Evolutionary conservation across 2,113 vertebrate genomes (phyloP).

Genomic region (Hippolais icterina): DNA sequence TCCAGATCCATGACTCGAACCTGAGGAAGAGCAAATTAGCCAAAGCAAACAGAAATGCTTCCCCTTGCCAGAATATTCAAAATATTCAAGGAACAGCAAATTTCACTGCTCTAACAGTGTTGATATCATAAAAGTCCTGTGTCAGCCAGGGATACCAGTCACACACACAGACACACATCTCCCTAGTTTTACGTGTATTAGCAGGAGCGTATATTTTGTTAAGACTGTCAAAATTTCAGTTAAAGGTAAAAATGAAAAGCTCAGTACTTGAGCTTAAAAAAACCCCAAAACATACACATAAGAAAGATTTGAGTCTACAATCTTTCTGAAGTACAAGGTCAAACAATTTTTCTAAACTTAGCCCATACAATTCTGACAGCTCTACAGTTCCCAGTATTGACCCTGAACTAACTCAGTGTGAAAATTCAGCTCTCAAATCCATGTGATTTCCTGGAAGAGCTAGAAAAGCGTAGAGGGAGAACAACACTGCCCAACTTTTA

Average conservation of each 20-base stretch:
- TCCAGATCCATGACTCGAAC: constrained; percentile 85
- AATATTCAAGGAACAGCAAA: not conserved
- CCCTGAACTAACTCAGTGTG: not conserved
- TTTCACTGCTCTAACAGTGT: not conserved
- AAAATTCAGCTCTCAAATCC: not conserved
- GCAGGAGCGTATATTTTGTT: not conserved
- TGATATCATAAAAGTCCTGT: not conserved
- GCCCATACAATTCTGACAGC: not conserved
- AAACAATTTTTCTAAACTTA: not conserved
- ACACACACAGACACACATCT: not conserved
- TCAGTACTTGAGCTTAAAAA: not conserved
- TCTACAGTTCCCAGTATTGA: not conserved
- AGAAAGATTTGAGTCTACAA: not conserved
- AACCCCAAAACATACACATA: not conserved
- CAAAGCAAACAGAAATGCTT: not conserved
- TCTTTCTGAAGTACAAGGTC: not conserved
- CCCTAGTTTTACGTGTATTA: not conserved
- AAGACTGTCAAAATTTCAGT: not conserved
- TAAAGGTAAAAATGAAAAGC: not conserved
- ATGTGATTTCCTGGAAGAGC: not conserved
- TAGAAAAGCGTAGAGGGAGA: not conserved
- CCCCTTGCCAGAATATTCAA: not conserved
- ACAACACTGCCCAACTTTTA: not conserved
- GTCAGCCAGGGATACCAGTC: not conserved
- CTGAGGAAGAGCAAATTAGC: constrained; percentile 57